phyloP scores from a whole-genome alignment of 2,797 vertebrate genomes.

The Paramormyrops hopkinsi region DNA sequence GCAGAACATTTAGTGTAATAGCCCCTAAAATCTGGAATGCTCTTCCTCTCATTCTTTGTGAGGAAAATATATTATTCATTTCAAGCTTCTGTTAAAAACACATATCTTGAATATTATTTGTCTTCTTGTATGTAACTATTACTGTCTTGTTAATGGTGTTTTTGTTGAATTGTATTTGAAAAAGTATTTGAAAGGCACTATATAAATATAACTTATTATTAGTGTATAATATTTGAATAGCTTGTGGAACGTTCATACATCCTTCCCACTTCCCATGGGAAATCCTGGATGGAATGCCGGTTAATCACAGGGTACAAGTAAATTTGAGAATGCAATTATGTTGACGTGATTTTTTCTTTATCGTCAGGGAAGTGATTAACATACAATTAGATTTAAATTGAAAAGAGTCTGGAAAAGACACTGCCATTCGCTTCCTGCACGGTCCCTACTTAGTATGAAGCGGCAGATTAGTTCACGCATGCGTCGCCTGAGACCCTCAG shows the following conservation, averaged over 20 bases:
- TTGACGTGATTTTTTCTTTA: conserved; percentile 21
- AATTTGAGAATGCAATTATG: neutral
- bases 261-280: neutral
- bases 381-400: neutral
- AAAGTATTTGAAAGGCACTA: neutral
- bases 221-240: neutral
- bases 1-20: too few species aligned
- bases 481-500: neutral
- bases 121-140: neutral
- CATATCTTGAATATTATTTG: too few species aligned
- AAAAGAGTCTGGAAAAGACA: neutral
- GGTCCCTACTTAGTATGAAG: neutral
- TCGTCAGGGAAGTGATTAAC: conserved; percentile 25
- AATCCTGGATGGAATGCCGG: neutral
- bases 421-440: neutral
- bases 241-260: neutral
- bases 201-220: neutral
- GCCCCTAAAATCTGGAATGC: too few species aligned
- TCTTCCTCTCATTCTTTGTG: too few species aligned
- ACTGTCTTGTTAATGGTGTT: neutral
- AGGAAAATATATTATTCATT: too few species aligned
- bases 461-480: neutral
- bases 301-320: neutral
- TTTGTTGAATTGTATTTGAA: neutral
- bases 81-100: too few species aligned